These are phyloP conservation scores for Vicugna pacos DNA, from an alignment of 2,113 vertebrate species.

Conservation along the genomic window DNA sequence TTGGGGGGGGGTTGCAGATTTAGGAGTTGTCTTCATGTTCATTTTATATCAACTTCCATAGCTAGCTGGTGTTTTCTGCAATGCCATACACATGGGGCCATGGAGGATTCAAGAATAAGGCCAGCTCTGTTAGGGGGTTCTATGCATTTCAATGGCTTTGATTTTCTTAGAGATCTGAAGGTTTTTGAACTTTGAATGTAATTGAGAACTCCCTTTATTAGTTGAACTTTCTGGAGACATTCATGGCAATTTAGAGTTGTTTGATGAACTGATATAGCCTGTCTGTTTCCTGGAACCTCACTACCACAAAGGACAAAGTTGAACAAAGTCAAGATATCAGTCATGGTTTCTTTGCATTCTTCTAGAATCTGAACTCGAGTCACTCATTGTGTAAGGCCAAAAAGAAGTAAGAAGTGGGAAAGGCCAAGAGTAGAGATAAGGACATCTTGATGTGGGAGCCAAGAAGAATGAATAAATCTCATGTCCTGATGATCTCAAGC, in stretches of 20 bases:
- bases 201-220: not conserved
- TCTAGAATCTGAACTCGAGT: not conserved
- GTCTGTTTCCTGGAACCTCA: not conserved
- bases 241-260: not conserved
- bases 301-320: not conserved
- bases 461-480: not conserved
- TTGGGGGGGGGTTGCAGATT: not conserved
- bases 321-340: not conserved
- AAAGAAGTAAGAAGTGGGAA: not conserved
- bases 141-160: not conserved
- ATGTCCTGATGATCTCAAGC: not conserved
- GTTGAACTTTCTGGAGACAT: not conserved
- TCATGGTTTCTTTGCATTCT: not conserved
- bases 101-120: not conserved
- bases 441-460: not conserved
- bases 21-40: not conserved
- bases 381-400: not conserved
- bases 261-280: not conserved
- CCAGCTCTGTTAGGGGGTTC: not conserved
- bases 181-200: constrained; percentile 24
- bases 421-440: not conserved
- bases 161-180: not conserved
- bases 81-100: not conserved
- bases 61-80: not conserved
- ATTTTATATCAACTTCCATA: constrained; percentile 15